phyloP scores from a whole-genome alignment of 1,140 invertebrate species.

The Macrobrachium nipponense region DNA sequence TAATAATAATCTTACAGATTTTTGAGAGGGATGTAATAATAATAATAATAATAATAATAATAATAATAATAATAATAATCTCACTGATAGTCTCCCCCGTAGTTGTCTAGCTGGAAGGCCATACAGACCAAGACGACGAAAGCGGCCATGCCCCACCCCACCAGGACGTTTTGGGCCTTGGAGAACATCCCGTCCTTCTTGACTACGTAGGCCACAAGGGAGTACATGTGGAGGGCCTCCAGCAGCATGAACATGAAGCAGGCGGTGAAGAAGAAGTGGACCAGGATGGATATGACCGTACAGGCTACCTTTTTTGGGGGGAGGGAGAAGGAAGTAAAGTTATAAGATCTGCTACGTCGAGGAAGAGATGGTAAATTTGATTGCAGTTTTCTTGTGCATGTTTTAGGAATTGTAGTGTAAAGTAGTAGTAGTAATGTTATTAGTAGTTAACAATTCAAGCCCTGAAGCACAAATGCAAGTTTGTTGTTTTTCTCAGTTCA shows the following conservation, averaged over 20 bases:
- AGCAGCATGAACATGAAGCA: slow-evolving; percentile 68
- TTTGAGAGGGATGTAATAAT: too few species aligned
- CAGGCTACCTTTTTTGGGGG: slow-evolving; percentile 64
- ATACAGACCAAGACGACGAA: slow-evolving; percentile 65
- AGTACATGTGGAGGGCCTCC: slow-evolving; percentile 68
- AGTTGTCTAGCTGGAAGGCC: slow-evolving; percentile 66
- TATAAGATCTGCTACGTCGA: too few species aligned
- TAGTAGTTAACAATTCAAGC: too few species aligned
- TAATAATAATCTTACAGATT: too few species aligned
- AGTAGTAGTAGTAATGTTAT: too few species aligned
- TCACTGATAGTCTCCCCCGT: slow-evolving; percentile 67
- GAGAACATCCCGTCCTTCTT: slow-evolving; percentile 66
- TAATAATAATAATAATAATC: not conserved
- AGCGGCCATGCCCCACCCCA: slow-evolving; percentile 66
- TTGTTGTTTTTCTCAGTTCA: too few species aligned
- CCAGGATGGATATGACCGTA: slow-evolving; percentile 64
- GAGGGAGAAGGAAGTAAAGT: too few species aligned
- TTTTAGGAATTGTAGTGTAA: too few species aligned
- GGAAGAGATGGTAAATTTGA: too few species aligned
- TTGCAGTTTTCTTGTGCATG: too few species aligned
- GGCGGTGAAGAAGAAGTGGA: slow-evolving; percentile 68
- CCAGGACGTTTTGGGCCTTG: slow-evolving; percentile 66
- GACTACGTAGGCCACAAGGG: slow-evolving; percentile 67
- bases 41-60: not conserved
- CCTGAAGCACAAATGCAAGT: too few species aligned